Conservation (phyloP, 2,888 invertebrate species). For the Auanema sp. region DNA sequence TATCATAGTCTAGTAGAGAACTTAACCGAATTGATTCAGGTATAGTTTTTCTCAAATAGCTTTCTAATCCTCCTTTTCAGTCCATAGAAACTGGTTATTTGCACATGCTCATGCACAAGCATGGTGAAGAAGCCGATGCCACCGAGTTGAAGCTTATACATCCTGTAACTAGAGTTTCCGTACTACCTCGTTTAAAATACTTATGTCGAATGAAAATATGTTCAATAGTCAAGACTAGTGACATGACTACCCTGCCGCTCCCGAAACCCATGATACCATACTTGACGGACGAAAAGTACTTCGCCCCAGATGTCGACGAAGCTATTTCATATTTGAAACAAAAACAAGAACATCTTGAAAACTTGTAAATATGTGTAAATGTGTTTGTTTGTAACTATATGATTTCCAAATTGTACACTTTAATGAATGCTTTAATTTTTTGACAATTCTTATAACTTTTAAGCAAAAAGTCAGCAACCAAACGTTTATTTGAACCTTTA, state of each 20-base stretch:
- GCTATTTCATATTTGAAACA: slow-evolving; percentile 19
- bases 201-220: slow-evolving; percentile 27
- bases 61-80: slow-evolving; percentile 17
- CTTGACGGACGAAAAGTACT: slow-evolving; percentile 31
- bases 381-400: too few relatives aligned
- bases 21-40: slow-evolving; percentile 12
- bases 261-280: slow-evolving; percentile 22
- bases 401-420: too few relatives aligned
- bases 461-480: too few relatives aligned
- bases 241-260: not conserved
- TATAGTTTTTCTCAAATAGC: not conserved
- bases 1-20: slow-evolving; percentile 13
- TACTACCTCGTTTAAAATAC: slow-evolving; percentile 37
- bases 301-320: slow-evolving; percentile 29
- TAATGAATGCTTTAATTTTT: too few relatives aligned
- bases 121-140: slow-evolving; percentile 35
- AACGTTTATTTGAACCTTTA: too few relatives aligned
- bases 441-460: too few relatives aligned
- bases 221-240: not conserved
- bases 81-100: slow-evolving; percentile 25
- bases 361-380: too few relatives aligned
- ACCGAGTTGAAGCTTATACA: slow-evolving; percentile 25
- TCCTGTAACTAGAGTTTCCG: slow-evolving; percentile 23
- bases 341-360: too few relatives aligned
- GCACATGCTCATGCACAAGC: slow-evolving; percentile 35